These are phyloP conservation scores for Cygnus buccinator DNA, from an alignment of 2,113 vertebrate genomes.

Conservation along the genomic window DNA sequence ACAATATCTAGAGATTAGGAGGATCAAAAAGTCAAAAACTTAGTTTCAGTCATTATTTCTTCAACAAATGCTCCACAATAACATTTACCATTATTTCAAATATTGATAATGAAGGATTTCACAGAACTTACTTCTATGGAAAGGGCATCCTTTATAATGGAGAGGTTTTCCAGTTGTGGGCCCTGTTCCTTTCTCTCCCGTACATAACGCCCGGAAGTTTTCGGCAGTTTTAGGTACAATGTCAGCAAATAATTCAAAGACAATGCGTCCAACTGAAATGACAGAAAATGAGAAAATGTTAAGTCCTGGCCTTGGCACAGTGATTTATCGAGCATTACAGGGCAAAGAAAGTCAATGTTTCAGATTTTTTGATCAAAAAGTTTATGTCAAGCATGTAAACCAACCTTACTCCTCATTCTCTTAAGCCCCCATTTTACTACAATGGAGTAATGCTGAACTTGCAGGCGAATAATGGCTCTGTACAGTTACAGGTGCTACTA, in stretches of 20 bases:
- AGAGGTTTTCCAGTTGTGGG: conserved; percentile 90
- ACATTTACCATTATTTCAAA: background rate
- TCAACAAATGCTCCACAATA: background rate
- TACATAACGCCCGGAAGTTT: conserved; percentile 95
- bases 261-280: conserved; percentile 86
- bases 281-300: background rate
- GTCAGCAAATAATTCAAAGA: conserved; percentile 94
- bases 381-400: background rate
- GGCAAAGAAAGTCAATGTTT: background rate
- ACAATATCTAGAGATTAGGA: background rate
- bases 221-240: conserved; percentile 93
- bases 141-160: conserved; percentile 96
- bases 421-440: background rate
- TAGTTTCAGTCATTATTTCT: background rate
- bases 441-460: background rate
- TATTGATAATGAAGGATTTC: background rate
- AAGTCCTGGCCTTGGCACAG: background rate
- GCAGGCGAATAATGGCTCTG: background rate
- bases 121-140: conserved; percentile 90
- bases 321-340: fast-evolving
- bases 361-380: background rate
- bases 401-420: background rate
- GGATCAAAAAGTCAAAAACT: background rate
- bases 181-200: conserved; percentile 92
- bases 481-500: background rate